Evolutionary conservation across 2,888 invertebrate genomes (phyloP), one percentile per base, ranked within the genome.

Genomic region (Netelia fuscicornis): DNA sequence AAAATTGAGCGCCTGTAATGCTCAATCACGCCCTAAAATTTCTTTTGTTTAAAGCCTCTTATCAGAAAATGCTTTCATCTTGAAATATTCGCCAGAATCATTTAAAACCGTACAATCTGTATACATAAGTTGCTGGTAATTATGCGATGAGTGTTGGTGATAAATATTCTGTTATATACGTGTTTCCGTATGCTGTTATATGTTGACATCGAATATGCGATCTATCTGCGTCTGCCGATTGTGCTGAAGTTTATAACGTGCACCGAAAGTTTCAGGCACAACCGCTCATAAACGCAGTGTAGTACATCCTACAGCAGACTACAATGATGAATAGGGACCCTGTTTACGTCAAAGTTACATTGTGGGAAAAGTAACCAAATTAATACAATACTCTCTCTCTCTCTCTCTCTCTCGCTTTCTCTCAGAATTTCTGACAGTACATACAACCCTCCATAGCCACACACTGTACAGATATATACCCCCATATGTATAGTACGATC

Each of bases 331-430:
- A 48, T 48, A 11, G 11, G 2, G 13, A 13, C 48, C 48, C 48
- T 48, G 11, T 48, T 48, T 88, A 83, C 65, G 30, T 30, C 30
- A 30, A 30, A 30, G 30, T 30, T 30, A 30, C 30, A 30, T 30
- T 30, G 30, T 30, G 30, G 30, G 30, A 30, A 30, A 30, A 3
- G 30, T 30, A 30, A 30, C 30, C 3, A 30, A 30, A 30, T 30
- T 30, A 30, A 30, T 30, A 30, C 30, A 30, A 30, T 30, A 30
- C 30, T 5, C 30, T 30, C 30, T 30, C 30, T 30, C 30, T 30
- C 17, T 17, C 17, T 17, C 17, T 17, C 17, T 17, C 30, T 30
- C 30, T 30, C 30, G 3, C 30, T 30, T 30, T 5, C 30, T 30
- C 30, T 30, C 5, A 30, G 30, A 30, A 78, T 44, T 42, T 48